These are phyloP conservation scores for Tachysurus fulvidraco DNA, from an alignment of 2,113 vertebrate genomes.

Conservation along the genomic window DNA sequence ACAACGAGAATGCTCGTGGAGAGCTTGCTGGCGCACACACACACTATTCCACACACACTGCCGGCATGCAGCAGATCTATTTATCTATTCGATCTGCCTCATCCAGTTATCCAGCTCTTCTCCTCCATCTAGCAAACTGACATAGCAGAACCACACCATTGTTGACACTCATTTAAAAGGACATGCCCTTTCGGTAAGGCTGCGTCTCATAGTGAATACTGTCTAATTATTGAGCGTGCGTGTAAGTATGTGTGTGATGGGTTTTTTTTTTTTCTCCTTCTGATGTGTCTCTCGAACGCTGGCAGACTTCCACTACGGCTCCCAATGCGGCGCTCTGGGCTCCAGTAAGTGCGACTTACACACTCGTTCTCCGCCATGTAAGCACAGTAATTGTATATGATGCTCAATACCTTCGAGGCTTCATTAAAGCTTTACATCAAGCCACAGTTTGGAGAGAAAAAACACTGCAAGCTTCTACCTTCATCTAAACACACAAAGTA, in stretches of 20 bases:
- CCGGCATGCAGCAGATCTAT: constrained; percentile 35
- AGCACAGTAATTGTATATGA: constrained; percentile 62
- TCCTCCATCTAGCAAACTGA: constrained; percentile 44
- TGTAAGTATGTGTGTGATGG: constrained; percentile 10
- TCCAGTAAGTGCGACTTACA: constrained; percentile 29
- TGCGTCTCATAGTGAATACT: constrained; percentile 43
- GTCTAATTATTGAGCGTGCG: constrained; percentile 47
- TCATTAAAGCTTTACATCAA: constrained; percentile 63
- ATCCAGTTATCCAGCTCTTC: constrained; percentile 45
- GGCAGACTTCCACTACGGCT: constrained; percentile 37
- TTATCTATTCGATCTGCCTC: constrained; percentile 51
- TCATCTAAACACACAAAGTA: constrained; percentile 24
- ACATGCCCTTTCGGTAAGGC: constrained; percentile 53
- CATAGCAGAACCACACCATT: constrained; percentile 45
- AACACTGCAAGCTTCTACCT: constrained; percentile 29
- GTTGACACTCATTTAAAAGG: constrained; percentile 54
- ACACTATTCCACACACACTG: constrained; percentile 9
- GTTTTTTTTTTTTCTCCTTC: constrained; percentile 35
- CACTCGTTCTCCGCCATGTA: constrained; percentile 56
- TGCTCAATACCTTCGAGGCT: constrained; percentile 61
- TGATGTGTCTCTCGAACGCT: constrained; percentile 27
- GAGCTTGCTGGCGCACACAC: background rate
- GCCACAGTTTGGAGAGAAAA: constrained; percentile 52
- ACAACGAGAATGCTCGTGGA: constrained; percentile 27
- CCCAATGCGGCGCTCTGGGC: background rate